Conservation (phyloP, 2,888 invertebrate genomes). For the Thysanoteuthis rhombus region DNA sequence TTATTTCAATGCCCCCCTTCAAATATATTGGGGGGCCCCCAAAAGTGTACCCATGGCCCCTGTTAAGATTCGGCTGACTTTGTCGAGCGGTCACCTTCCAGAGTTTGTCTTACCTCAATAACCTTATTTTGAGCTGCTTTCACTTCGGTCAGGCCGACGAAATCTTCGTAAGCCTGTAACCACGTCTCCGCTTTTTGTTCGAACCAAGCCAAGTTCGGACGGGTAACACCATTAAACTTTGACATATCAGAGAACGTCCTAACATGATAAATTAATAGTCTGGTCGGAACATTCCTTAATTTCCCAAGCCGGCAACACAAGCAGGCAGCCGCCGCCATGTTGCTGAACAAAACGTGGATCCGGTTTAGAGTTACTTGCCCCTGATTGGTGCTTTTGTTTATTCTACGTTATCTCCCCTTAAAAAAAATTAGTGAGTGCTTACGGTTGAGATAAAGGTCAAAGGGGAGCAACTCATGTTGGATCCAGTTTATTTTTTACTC, state of each 20-base stretch:
- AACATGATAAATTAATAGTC: not conserved
- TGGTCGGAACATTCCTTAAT: not conserved
- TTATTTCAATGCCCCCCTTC: no score
- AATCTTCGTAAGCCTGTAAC: conserved; percentile 74
- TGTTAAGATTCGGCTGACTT: no score
- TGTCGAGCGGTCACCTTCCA: not conserved
- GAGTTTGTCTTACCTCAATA: conserved; percentile 71
- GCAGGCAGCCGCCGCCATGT: not conserved
- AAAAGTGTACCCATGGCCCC: no score
- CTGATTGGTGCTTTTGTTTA: not conserved
- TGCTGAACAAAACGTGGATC: not conserved
- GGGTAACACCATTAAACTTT: not conserved
- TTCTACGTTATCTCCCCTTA: not conserved
- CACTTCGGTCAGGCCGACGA: conserved; percentile 83
- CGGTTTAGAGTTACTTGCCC: not conserved
- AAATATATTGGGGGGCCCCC: no score
- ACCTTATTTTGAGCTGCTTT: conserved; percentile 80
- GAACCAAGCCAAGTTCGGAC: not conserved
- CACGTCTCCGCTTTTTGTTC: conserved; percentile 33
- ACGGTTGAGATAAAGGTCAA: no score
- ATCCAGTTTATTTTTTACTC: no score
- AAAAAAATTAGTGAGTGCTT: no score
- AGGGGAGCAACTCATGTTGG: no score
- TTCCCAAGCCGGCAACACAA: not conserved
- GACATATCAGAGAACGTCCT: not conserved